Evolutionary conservation across 2,113 vertebrate species (phyloP).

Genomic region (Syngnathus scovelli): DNA sequence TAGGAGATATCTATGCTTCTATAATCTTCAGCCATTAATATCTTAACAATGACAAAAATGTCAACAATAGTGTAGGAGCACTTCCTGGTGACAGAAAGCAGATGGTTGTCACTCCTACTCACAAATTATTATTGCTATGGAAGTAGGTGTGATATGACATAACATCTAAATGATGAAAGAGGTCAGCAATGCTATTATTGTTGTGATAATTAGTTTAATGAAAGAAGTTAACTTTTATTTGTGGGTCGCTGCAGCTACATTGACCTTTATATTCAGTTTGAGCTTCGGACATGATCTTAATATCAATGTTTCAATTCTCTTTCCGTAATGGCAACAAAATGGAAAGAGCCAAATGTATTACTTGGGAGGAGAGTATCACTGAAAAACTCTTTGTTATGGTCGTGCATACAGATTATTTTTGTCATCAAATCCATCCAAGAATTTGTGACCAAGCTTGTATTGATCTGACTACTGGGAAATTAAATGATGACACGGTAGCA

Average conservation of each 20-base stretch:
- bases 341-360: no score
- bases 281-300: no score
- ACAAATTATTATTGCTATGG: neutral
- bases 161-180: no score
- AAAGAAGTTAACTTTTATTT: no score
- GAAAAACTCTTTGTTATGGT: neutral
- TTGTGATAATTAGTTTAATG: no score
- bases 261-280: no score
- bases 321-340: no score
- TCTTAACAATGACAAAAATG: neutral
- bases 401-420: neutral
- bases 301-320: no score
- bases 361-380: neutral
- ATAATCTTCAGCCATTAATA: conserved; percentile 6
- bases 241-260: no score
- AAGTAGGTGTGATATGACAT: neutral
- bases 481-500: neutral
- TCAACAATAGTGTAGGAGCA: neutral
- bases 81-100: neutral
- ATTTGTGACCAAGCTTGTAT: neutral
- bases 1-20: conserved; percentile 23
- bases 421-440: neutral
- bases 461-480: neutral
- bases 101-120: neutral
- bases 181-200: no score